Evolutionary conservation across 2,888 invertebrate species (phyloP).

Genomic region (Tubulanus polymorphus): DNA sequence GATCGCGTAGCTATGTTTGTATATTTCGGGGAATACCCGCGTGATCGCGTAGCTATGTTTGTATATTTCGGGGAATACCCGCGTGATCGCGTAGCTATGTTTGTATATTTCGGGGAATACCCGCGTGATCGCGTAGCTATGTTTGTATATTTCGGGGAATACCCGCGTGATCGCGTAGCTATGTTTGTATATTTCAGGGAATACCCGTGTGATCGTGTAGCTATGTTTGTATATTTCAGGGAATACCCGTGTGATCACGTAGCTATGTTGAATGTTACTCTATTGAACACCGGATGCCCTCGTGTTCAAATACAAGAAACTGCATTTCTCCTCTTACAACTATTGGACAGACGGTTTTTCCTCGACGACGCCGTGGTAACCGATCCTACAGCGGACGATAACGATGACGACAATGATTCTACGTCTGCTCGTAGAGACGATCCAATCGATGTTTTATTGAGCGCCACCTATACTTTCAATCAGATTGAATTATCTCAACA

Average conservation of each 20-base stretch:
- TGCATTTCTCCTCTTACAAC: constrained; percentile 86
- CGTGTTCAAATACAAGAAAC: constrained; percentile 87
- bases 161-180: constrained; percentile 78
- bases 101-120: constrained; percentile 57
- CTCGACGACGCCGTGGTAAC: constrained; percentile 58
- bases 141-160: constrained; percentile 60
- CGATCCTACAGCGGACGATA: constrained; percentile 1
- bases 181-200: too few relatives aligned
- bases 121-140: constrained; percentile 86
- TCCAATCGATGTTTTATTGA: constrained; percentile 71
- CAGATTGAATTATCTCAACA: constrained; percentile 90
- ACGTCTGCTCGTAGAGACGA: constrained; percentile 46
- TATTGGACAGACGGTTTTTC: constrained; percentile 90
- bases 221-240: constrained; percentile 24
- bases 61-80: constrained; percentile 49
- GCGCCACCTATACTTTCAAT: constrained; percentile 80
- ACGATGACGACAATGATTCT: constrained; percentile 27
- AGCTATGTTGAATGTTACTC: constrained; percentile 93
- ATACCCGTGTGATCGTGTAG: too few relatives aligned
- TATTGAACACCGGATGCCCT: constrained; percentile 94
- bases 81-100: constrained; percentile 88
- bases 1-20: constrained; percentile 97
- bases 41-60: constrained; percentile 94
- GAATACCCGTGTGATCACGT: constrained; percentile 72
- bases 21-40: constrained; percentile 50